Evolutionary conservation across 2,797 vertebrate species (phyloP), one percentile per base, ranked within the genome.

Genomic region (Crypturellus tataupa): DNA sequence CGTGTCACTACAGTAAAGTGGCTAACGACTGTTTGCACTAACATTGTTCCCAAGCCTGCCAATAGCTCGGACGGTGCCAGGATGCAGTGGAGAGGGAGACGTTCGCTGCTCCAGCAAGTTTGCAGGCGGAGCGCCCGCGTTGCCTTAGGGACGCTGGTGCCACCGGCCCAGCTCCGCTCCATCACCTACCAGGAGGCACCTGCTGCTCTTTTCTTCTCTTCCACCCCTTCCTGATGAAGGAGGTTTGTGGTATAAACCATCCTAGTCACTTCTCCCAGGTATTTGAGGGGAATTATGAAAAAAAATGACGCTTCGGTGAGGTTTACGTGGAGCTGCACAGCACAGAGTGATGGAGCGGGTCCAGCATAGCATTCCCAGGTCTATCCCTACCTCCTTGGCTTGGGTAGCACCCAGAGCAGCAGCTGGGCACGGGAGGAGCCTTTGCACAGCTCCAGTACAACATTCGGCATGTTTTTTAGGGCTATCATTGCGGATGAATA

Each of bases 221-320:
- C 64, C 47, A 27, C 24, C 69, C 24, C 51, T 68, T 93, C 67
- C n/a, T 29, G 2, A 70, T 1, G 44, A 2, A 40, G 47, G 71
- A 44, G 21, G 29, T 0, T 49, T 56, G 79, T 68, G 77, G 86
- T 56, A 49, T 24, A 49, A 49, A 49, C 1, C 0, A 5, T 7
- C 60, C 0, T 2, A 82, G 77, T 56, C 19, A 17, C 40, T 42
- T 51, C 5, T 0, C 11, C 44, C 8, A 27, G 31, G 6, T 27
- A 72, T 67, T 49, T 51, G 49, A 9, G 17, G 35, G n/a, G 15
- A 80, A n/a, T n/a, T 12, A 0, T 0, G 0, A n/a, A 33, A 19
- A 68, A 46, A 67, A 0, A 0, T 0, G 47, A 0, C 2, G 0
- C 12, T 53, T 51, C 59, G 35, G 1, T 0, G 8, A 60, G 23